Conservation (phyloP, 2,797 vertebrate species). For the Peromyscus melanophrys region DNA sequence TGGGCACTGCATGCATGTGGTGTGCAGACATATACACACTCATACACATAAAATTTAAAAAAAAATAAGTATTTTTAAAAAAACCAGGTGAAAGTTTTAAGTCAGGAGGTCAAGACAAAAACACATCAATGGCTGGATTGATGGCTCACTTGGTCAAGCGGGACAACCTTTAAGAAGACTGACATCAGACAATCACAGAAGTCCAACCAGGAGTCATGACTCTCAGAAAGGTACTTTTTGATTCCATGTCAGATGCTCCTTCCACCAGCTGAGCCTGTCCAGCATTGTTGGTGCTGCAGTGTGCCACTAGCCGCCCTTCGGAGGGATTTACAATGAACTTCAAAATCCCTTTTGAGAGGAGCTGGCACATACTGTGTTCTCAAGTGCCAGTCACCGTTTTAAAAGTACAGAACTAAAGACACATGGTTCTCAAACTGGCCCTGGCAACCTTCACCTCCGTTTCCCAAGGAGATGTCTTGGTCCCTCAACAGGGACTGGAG, state of each 20-base stretch:
- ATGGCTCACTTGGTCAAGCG: background rate
- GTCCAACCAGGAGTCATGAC: rapidly evolving
- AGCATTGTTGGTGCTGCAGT: background rate
- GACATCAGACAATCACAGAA: rapidly evolving
- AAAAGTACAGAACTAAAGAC: background rate
- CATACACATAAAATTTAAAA: background rate
- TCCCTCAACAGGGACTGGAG: background rate
- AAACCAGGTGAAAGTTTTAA: background rate
- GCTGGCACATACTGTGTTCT: background rate
- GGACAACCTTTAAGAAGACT: background rate
- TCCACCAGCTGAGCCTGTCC: background rate
- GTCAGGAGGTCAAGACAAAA: background rate
- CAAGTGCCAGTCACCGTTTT: background rate
- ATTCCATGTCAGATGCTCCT: background rate
- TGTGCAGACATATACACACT: background rate
- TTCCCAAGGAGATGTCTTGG: background rate
- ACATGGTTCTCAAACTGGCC: background rate
- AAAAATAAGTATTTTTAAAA: background rate
- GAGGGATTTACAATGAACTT: background rate
- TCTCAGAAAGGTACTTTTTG: rapidly evolving
- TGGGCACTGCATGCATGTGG: background rate
- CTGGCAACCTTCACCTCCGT: too few relatives aligned
- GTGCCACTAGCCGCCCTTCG: rapidly evolving
- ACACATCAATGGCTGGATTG: background rate
- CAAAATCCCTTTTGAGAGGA: background rate